Evolutionary conservation across 2,113 vertebrate genomes (phyloP).

Genomic region (Apaloderma vittatum): DNA sequence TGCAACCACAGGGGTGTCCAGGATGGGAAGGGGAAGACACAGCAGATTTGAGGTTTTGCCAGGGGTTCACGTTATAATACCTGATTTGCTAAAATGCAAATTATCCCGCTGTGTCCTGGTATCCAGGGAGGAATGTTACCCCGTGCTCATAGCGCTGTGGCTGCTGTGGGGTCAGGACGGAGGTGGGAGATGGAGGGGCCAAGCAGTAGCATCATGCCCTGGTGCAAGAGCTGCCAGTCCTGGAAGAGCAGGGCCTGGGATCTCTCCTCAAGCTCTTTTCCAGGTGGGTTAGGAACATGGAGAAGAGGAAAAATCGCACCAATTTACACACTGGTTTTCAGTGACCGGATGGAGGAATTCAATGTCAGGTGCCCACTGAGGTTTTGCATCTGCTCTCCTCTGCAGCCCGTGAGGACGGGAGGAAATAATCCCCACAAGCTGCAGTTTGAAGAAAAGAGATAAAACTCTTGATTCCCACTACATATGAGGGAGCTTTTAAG

Average conservation of each 20-base stretch:
- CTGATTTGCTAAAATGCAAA: neutral
- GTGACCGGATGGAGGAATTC: neutral
- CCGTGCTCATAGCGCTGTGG: neutral
- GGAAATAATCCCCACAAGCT: neutral
- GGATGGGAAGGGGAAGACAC: neutral
- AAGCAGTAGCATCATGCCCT: neutral
- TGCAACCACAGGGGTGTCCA: neutral
- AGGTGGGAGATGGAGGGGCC: neutral
- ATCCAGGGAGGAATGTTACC: neutral
- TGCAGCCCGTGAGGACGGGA: neutral
- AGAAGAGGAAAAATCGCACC: neutral
- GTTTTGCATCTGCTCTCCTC: neutral
- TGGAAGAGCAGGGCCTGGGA: neutral
- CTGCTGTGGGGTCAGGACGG: neutral
- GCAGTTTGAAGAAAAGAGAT: neutral
- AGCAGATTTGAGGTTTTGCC: neutral
- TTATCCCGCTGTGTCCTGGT: neutral
- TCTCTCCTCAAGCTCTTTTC: neutral
- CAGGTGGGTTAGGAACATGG: neutral
- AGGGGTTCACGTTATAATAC: neutral
- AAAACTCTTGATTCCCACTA: neutral
- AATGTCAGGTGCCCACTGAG: accelerated
- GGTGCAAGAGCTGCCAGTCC: neutral
- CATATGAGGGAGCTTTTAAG: neutral
- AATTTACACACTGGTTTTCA: neutral